A percentile compares a stretch with the other conserved stretches of the same genome.
Conservation (phyloP, 1,140 invertebrate species). For the Sesamia nonagrioides region DNA sequence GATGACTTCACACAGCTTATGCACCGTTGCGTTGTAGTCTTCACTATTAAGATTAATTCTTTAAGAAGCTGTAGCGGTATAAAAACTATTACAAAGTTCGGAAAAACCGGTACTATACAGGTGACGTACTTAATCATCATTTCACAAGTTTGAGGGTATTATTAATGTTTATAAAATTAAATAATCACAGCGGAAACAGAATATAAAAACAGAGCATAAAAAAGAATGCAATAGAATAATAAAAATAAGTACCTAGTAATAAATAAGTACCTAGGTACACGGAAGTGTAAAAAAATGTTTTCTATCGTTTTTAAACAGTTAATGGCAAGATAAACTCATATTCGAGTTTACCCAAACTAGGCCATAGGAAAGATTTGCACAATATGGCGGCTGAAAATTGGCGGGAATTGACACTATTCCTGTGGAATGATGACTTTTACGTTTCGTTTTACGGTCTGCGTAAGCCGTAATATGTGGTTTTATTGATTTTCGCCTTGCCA, state of each 20-base stretch:
- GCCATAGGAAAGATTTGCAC: not conserved
- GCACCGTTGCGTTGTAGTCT: conserved; percentile 3
- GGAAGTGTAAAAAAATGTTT: no score
- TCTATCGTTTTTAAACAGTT: no score
- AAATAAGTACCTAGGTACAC: no score
- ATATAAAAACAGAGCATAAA: no score
- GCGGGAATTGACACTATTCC: conserved; percentile 49
- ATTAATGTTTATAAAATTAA: no score
- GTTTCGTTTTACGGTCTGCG: conserved; percentile 60
- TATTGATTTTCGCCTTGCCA: conserved; percentile 56
- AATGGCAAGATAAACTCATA: not conserved
- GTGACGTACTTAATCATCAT: no score
- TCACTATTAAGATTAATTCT: not conserved
- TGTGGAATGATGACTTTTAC: conserved; percentile 57
- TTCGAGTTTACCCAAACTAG: not conserved
- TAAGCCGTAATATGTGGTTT: conserved; percentile 59
- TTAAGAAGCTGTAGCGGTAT: not conserved
- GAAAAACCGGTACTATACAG: no score
- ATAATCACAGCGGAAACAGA: no score
- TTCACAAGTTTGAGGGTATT: no score
- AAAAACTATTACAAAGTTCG: not conserved
- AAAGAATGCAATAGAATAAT: no score
- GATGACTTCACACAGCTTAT: not conserved
- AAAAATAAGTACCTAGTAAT: no score
- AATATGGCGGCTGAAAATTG: conserved; percentile 40